Percentiles rank a stretch among this genome's conserved stretches.
Conservation (phyloP, 1,140 invertebrate genomes). For the Nephotettix cincticeps region DNA sequence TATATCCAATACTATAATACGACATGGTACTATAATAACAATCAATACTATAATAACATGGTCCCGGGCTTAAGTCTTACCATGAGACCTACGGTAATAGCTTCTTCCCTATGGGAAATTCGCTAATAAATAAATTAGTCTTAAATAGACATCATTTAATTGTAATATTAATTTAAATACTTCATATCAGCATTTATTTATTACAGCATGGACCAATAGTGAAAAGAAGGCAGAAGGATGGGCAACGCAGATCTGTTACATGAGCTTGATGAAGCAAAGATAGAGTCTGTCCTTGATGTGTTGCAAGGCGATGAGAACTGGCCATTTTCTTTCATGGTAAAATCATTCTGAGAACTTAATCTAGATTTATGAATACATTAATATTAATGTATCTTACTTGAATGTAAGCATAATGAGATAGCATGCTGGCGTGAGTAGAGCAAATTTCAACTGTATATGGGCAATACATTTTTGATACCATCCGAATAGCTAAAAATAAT, state of each 20-base stretch:
- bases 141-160: no score
- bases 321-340: slow-evolving; percentile 1
- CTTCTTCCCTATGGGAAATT: no score
- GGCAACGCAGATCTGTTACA: not conserved
- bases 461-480: no score
- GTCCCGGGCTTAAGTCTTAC: no score
- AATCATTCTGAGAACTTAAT: not conserved
- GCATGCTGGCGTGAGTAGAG: not conserved
- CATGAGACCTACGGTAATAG: no score
- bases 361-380: not conserved
- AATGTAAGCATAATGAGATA: not conserved
- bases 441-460: not conserved
- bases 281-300: not conserved
- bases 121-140: no score
- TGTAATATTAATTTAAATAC: no score
- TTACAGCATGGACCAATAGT: not conserved
- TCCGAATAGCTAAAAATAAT: no score
- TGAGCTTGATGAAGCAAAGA: not conserved
- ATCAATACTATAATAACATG: no score
- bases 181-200: no score
- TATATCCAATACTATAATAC: no score
- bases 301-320: not conserved
- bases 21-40: no score
- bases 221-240: not conserved
- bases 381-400: not conserved